A percentile compares a stretch with the other conserved stretches of the same genome.
These are phyloP conservation scores for Paratilapia polleni DNA, from an alignment of 2,113 vertebrate species.

Conservation along the genomic window DNA sequence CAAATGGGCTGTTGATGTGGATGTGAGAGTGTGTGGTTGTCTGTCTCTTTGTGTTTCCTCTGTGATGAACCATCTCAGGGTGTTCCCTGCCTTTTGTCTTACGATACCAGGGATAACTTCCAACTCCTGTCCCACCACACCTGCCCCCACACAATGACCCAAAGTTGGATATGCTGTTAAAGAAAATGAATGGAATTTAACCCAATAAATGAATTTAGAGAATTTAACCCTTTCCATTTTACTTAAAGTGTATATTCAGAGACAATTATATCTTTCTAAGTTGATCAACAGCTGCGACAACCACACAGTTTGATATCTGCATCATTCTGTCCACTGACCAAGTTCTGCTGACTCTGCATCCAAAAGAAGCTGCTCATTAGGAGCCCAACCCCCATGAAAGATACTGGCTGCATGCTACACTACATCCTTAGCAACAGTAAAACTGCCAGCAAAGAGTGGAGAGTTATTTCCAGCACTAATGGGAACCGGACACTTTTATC, in stretches of 20 bases:
- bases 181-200: background rate
- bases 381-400: slow-evolving; percentile 22
- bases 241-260: background rate
- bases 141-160: too few species aligned
- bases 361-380: slow-evolving; percentile 54
- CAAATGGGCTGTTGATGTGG: too few species aligned
- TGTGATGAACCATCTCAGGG: too few species aligned
- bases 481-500: slow-evolving; percentile 77
- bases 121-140: too few species aligned
- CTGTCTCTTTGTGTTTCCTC: too few species aligned
- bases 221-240: background rate
- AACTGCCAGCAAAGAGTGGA: slow-evolving; percentile 56
- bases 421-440: slow-evolving; percentile 54
- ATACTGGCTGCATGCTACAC: slow-evolving; percentile 19
- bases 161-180: too few species aligned
- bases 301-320: background rate
- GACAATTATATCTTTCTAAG: background rate
- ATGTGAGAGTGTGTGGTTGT: too few species aligned
- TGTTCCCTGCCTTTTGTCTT: too few species aligned
- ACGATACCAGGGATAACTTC: too few species aligned
- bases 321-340: slow-evolving; percentile 20
- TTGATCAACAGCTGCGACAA: background rate
- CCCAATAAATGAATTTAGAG: background rate
- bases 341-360: slow-evolving; percentile 54
- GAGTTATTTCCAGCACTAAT: slow-evolving; percentile 78